phyloP scores from a whole-genome alignment of 2,888 invertebrate genomes.

The Escarpia spicata region DNA sequence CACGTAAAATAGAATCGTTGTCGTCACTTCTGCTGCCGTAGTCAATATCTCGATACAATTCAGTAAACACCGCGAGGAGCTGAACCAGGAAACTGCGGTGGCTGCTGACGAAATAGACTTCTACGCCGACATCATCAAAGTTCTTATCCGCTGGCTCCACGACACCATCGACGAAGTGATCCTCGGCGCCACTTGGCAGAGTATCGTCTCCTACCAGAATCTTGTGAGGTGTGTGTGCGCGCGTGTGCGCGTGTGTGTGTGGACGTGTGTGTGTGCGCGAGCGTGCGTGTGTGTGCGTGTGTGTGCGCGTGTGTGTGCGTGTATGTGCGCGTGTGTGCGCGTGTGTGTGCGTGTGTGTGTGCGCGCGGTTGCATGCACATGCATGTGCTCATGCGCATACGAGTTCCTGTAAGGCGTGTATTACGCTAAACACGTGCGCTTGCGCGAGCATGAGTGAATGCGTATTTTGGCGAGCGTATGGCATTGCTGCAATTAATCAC shows the following conservation, averaged over 20 bases:
- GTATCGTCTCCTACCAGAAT: slow-evolving; percentile 43
- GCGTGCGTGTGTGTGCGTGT: neutral
- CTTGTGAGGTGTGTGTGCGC: neutral
- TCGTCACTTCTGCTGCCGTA: neutral
- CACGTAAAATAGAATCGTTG: too few relatives aligned
- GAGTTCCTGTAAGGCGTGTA: too few relatives aligned
- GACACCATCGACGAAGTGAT: slow-evolving; percentile 64
- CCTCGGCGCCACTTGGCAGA: slow-evolving; percentile 53
- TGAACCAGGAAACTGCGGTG: slow-evolving; percentile 49
- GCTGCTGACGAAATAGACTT: slow-evolving; percentile 52
- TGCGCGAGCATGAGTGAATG: neutral
- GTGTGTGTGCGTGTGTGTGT: too few relatives aligned
- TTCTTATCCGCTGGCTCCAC: slow-evolving; percentile 56
- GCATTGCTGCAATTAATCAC: too few relatives aligned
- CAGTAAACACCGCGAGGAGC: slow-evolving; percentile 51
- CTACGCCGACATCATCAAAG: slow-evolving; percentile 53
- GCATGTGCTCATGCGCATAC: too few relatives aligned
- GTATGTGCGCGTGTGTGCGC: neutral
- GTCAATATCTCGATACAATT: slow-evolving; percentile 31
- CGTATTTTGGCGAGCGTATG: neutral
- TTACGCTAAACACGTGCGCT: too few relatives aligned
- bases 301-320: neutral
- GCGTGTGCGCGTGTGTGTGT: neutral
- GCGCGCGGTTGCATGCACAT: too few relatives aligned
- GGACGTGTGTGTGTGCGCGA: neutral